These are phyloP conservation scores for Coturnix japonica DNA, from an alignment of 2,113 vertebrate genomes.

Conservation along the genomic window DNA sequence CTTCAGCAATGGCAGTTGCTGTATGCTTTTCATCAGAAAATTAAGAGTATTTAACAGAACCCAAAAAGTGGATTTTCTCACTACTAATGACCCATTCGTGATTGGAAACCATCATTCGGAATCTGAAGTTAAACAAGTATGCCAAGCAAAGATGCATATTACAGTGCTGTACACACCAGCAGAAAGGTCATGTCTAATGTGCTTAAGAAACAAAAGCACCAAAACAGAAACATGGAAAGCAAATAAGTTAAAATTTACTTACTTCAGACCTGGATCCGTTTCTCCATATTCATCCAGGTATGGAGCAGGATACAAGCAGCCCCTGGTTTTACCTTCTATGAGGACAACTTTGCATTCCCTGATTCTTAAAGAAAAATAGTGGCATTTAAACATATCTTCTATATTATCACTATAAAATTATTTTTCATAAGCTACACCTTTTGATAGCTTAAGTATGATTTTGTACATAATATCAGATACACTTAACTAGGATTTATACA, in stretches of 20 bases:
- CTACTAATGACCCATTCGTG: background rate
- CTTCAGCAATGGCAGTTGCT: background rate
- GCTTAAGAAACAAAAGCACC: background rate
- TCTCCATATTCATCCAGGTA: constrained; percentile 98
- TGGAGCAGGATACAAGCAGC: constrained; percentile 92
- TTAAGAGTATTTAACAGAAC: background rate
- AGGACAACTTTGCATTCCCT: constrained; percentile 94
- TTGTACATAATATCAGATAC: background rate
- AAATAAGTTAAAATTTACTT: constrained; percentile 58
- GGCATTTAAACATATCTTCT: background rate
- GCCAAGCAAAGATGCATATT: background rate
- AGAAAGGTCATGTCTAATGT: background rate
- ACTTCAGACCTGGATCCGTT: constrained; percentile 94
- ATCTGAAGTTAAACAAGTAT: background rate
- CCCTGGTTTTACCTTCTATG: constrained; percentile 92
- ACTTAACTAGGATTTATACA: background rate
- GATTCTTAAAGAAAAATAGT: constrained; percentile 82
- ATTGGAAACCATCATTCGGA: background rate
- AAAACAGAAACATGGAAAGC: background rate
- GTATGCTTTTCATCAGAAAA: background rate
- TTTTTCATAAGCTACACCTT: background rate
- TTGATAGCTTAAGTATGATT: background rate
- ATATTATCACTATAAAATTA: background rate
- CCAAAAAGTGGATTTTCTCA: background rate
- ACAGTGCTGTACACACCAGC: background rate